Base-by-base conservation (phyloP, 2,888 invertebrate genomes). In the Dyspetes luteomarginatus region DNA sequence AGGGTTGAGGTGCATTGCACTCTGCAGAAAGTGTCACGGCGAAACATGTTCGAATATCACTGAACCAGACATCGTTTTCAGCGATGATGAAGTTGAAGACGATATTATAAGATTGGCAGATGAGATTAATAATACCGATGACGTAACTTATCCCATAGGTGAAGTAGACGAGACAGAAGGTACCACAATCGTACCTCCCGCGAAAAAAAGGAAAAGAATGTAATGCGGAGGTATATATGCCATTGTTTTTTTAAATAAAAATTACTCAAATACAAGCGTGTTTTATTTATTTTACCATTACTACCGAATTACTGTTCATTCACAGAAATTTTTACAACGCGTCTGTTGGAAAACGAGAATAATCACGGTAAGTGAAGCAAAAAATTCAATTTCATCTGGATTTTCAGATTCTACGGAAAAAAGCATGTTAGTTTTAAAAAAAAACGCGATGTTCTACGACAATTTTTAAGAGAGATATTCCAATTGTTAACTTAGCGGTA, bases 1-100 rank as follows among this genome's bases (percentile, higher is more conserved):
- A n/a, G n/a, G n/a, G n/a, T n/a, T n/a, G n/a, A 55, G 55, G 55
- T 55, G 68, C 17, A 55, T 41, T 1, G 24, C 55, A 3, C 7
- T 68, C 1, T 55, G 22, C 5, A 68, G 43, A 41, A 68, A 68
- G 41, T 68, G 68, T 55, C 24, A 55, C 26, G 68, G 68, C 2
- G 4, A 7, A 1, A 41, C 9, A 12, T 68, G 68, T 9, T 3
- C 43, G 24, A 68, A 68, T 9, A 24, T 15, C 41, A 9, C 24
- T 7, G 68, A 50, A 30, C 19, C 24, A 0, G 68, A 68, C 52
- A 26, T 68, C 52, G 15, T 55, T 41, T 43, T 55, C 24, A 55
- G 24, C 9, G 52, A 67, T 24, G 67, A 67, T 3, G 52, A 67
- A n/a, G 17, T 12, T 0, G 48, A 65, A 2, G 50, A 30, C 15